Evolutionary conservation across 2,888 invertebrate genomes (phyloP), one percentile per base, ranked within the genome.

Genomic region (Dendrolimus pini): DNA sequence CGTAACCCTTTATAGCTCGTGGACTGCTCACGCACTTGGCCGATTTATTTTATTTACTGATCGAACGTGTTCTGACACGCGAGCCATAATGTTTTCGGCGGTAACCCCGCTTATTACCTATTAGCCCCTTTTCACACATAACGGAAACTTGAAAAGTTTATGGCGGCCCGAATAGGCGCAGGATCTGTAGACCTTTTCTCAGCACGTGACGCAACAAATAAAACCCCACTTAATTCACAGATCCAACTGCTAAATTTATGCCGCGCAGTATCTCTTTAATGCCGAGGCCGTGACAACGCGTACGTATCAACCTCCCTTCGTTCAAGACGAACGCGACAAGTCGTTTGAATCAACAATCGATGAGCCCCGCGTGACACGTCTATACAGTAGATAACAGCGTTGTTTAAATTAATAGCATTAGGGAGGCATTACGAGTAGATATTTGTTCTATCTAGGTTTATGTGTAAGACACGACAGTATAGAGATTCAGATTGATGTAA

Each of bases 211-310:
- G 82, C 72, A 81, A 86, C 86, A 87, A 89, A 86, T 85, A 86
- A 85, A 87, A 84, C 74, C 83, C 83, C 82, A 85, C 86, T 89
- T 89, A 88, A 85, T 89, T 86, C 82, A 77, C 78, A 80, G 83
- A 85, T 85, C 82, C 78, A 63, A 79, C 77, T 77, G 74, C 78
- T 67, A 86, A 89, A 89, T 89, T 88, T 88, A 88, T 89, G 83
- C 87, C 68, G 80, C 79, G 80, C 82, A 78, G 83, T 83, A 85
- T 85, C 85, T 82, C 82, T 83, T 80, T 88, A 89, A 89, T 89
- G 80, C 87, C 73, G 65, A 65, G 74, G 69, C 78, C 89, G 89
- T 88, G 89, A 83, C 89, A 74, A 67, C 80, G 89, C 88, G 85
- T 89, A 85, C 82, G 75, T 82, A 85, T 82, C 80, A 83, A 82